Conservation (phyloP, 1,140 invertebrate species). For the Galleria mellonella region DNA sequence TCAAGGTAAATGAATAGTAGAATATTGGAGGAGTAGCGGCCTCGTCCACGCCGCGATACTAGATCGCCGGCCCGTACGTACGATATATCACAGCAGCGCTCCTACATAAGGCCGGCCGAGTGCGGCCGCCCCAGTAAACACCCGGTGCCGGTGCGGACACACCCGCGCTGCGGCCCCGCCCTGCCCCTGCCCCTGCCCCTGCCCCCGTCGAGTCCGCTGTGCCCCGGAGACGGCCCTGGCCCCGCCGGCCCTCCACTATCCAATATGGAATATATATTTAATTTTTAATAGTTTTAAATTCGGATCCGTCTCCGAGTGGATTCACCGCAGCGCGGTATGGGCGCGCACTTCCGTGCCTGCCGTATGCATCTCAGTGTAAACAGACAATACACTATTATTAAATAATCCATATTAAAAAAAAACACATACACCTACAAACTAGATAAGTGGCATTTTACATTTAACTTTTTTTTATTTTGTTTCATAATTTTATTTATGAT, state of each 20-base stretch:
- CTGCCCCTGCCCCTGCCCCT: too few species aligned
- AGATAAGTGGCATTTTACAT: slow-evolving; percentile 47
- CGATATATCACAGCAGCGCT: slow-evolving; percentile 5
- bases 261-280: too few species aligned
- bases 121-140: slow-evolving; percentile 40
- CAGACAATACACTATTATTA: slow-evolving; percentile 42
- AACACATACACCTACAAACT: slow-evolving; percentile 64
- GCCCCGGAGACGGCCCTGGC: too few species aligned
- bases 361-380: slow-evolving; percentile 36
- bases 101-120: slow-evolving; percentile 10
- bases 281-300: too few species aligned
- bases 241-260: too few species aligned
- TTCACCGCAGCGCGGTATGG: not conserved
- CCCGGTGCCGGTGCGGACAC: slow-evolving; percentile 33
- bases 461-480: slow-evolving; percentile 16
- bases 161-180: too few species aligned
- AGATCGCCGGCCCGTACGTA: too few species aligned
- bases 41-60: too few species aligned
- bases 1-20: too few species aligned
- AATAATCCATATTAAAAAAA: slow-evolving; percentile 55
- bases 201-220: too few species aligned
- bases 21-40: too few species aligned
- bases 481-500: slow-evolving; percentile 17
- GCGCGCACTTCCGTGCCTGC: slow-evolving; percentile 31
- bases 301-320: too few species aligned